These are phyloP conservation scores for Neosalanx taihuensis DNA, from an alignment of 2,797 vertebrate genomes.

Conservation along the genomic window DNA sequence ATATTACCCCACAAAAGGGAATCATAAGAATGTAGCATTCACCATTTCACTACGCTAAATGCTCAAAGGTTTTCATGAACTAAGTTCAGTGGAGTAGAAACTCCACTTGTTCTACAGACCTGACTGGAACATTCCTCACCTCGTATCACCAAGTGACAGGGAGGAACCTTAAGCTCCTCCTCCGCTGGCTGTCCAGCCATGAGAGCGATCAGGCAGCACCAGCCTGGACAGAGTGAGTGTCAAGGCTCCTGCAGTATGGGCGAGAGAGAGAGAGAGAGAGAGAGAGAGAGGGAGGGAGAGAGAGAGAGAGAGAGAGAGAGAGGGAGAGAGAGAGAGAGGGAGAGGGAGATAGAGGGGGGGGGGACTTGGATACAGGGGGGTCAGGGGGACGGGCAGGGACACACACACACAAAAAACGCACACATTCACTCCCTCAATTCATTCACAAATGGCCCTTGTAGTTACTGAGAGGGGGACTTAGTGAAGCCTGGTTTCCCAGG, in stretches of 20 bases:
- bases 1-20: constrained; percentile 59
- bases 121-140: constrained; percentile 53
- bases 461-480: constrained; percentile 41
- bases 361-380: neutral
- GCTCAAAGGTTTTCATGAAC: constrained; percentile 38
- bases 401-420: neutral
- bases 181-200: constrained; percentile 17
- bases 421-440: constrained; percentile 2
- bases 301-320: no score
- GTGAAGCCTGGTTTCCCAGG: constrained; percentile 59
- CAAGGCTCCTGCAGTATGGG: constrained; percentile 39
- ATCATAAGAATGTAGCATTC: constrained; percentile 57
- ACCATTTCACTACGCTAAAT: constrained; percentile 57
- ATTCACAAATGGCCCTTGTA: constrained; percentile 44
- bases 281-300: no score
- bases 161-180: constrained; percentile 15
- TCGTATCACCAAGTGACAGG: constrained; percentile 23
- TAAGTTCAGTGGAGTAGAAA: constrained; percentile 37
- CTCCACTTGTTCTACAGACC: constrained; percentile 41
- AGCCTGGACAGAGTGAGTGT: constrained; percentile 37
- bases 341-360: no score
- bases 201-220: constrained; percentile 38
- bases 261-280: neutral
- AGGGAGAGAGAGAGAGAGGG: no score
- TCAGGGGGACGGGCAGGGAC: neutral